phyloP scores from a whole-genome alignment of 2,888 invertebrate species.

The Caenorhabditis uteleia region DNA sequence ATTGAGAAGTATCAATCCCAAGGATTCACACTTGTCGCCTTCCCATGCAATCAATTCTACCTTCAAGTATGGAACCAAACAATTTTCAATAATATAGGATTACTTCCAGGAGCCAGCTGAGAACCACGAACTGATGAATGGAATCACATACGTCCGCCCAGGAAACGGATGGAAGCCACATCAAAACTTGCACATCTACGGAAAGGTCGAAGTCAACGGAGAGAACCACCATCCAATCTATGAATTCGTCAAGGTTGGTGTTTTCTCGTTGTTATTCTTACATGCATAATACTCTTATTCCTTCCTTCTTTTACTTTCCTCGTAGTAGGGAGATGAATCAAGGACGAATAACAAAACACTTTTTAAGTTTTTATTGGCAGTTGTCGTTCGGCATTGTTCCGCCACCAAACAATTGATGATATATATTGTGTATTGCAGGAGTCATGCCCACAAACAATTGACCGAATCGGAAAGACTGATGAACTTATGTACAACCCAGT shows the following conservation, averaged over 20 bases:
- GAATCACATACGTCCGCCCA: conserved; percentile 66
- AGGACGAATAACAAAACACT: too few species aligned
- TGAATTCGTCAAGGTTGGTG: conserved; percentile 67
- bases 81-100: background rate
- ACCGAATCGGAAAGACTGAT: conserved; percentile 65
- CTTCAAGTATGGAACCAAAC: conserved; percentile 43
- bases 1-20: conserved; percentile 64
- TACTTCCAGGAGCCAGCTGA: conserved; percentile 66
- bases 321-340: too few species aligned
- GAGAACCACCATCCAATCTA: conserved; percentile 69
- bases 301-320: background rate
- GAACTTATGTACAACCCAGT: conserved; percentile 69
- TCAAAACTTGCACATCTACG: conserved; percentile 69
- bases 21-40: conserved; percentile 66
- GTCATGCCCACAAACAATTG: conserved; percentile 68
- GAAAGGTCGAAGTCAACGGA: conserved; percentile 69
- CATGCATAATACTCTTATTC: too few species aligned
- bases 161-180: conserved; percentile 69
- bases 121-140: conserved; percentile 69
- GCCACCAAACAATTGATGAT: background rate
- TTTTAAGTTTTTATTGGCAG: background rate
- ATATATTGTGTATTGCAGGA: conserved; percentile 65
- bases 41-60: conserved; percentile 70
- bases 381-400: too few species aligned
- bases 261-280: conserved; percentile 1